Conservation (phyloP, 2,797 vertebrate genomes). For the Poeciliopsis paucimaculata region DNA sequence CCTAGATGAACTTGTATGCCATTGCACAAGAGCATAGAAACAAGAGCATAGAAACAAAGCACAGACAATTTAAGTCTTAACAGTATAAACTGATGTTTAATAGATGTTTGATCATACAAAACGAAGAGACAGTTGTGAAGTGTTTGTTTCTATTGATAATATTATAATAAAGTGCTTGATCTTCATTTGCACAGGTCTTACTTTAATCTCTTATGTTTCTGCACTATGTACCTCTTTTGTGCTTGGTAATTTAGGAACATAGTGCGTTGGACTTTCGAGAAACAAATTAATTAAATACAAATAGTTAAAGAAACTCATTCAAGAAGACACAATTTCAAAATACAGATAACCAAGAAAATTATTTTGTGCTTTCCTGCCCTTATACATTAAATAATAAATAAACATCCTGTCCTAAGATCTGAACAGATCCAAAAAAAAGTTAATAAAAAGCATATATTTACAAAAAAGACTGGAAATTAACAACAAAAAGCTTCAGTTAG, state of each 20-base stretch:
- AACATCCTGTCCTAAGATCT: constrained; percentile 18
- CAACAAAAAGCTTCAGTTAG: constrained; percentile 37
- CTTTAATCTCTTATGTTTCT: constrained; percentile 28
- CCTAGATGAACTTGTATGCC: background rate
- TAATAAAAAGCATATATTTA: constrained; percentile 61
- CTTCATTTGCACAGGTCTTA: constrained; percentile 50
- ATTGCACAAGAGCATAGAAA: constrained; percentile 23
- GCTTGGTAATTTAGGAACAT: constrained; percentile 28
- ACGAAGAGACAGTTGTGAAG: constrained; percentile 61
- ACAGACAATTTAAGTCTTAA: constrained; percentile 45
- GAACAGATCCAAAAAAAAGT: constrained; percentile 50
- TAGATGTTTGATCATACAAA: constrained; percentile 63
- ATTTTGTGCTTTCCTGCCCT: constrained; percentile 33
- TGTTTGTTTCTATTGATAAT: constrained; percentile 62
- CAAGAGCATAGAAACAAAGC: constrained; percentile 28
- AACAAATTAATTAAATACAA: constrained; percentile 35
- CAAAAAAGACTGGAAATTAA: constrained; percentile 45
- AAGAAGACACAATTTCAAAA: constrained; percentile 58
- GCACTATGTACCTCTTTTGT: constrained; percentile 21
- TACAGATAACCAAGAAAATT: constrained; percentile 44
- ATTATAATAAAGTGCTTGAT: constrained; percentile 71
- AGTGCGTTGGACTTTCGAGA: constrained; percentile 28
- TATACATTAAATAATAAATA: constrained; percentile 30
- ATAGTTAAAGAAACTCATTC: constrained; percentile 46
- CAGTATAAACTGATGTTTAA: constrained; percentile 62